Evolutionary conservation across 2,888 invertebrate species (phyloP).

Genomic region (Melinaea marsaeus): DNA sequence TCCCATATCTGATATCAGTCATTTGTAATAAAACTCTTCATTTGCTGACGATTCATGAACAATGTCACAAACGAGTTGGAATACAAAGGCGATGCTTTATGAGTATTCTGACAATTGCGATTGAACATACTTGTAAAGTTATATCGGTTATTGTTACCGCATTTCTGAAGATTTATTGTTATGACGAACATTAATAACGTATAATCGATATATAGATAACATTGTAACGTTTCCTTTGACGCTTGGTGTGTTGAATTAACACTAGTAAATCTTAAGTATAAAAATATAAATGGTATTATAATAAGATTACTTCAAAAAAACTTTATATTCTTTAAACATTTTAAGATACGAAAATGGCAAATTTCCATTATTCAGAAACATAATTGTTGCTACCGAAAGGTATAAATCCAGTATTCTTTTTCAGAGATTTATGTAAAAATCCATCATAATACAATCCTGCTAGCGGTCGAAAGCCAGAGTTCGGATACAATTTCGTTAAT

Average conservation of each 20-base stretch:
- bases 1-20: constrained; percentile 12
- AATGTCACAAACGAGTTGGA: constrained; percentile 55
- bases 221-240: constrained; percentile 17
- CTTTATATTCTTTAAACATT: background rate
- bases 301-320: background rate
- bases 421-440: constrained; percentile 56
- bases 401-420: constrained; percentile 48
- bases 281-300: no score
- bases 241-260: background rate
- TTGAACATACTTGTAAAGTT: constrained; percentile 59
- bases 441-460: constrained; percentile 71
- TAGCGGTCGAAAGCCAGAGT: constrained; percentile 59
- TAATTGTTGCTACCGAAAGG: constrained; percentile 29
- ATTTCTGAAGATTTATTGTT: constrained; percentile 60
- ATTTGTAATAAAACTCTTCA: constrained; percentile 41
- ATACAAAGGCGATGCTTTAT: constrained; percentile 61
- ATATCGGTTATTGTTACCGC: constrained; percentile 56
- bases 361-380: background rate
- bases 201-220: constrained; percentile 37
- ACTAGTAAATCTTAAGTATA: background rate
- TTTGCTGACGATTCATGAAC: constrained; percentile 50
- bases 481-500: constrained; percentile 39
- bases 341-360: background rate
- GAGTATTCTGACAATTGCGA: constrained; percentile 63
- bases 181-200: constrained; percentile 40